These are phyloP conservation scores for Melanotus villosus DNA, from an alignment of 2,888 invertebrate species.

Conservation along the genomic window DNA sequence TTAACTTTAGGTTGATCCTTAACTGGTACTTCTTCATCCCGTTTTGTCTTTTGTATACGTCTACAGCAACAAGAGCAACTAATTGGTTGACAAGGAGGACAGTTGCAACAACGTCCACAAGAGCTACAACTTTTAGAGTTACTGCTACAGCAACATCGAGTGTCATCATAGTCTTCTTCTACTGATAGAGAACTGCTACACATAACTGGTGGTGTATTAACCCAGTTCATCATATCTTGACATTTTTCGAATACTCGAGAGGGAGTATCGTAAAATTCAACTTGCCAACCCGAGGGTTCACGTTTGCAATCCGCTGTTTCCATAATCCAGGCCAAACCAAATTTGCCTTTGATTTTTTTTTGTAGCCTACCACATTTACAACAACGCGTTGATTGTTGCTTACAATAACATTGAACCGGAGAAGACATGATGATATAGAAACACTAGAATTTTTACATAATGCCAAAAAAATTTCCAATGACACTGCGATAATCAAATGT, in stretches of 20 bases:
- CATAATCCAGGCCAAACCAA: conserved; percentile 63
- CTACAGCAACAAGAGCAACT: too few relatives aligned
- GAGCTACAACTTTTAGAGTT: background rate
- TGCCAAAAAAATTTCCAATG: background rate
- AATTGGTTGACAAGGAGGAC: too few relatives aligned
- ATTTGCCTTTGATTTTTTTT: conserved; percentile 59
- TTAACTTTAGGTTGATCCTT: too few relatives aligned
- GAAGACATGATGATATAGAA: conserved; percentile 1
- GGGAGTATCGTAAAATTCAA: conserved; percentile 64
- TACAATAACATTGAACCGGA: background rate
- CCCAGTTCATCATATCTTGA: conserved; percentile 62
- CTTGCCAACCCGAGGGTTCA: conserved; percentile 63
- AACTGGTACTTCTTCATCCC: too few relatives aligned
- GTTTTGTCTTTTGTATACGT: too few relatives aligned
- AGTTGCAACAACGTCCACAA: too few relatives aligned
- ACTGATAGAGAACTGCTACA: background rate
- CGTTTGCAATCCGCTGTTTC: conserved; percentile 58
- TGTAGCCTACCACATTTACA: conserved; percentile 19
- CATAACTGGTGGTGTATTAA: conserved; percentile 49
- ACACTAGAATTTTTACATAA: background rate
- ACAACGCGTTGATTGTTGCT: background rate
- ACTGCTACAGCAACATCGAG: background rate
- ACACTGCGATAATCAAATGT: too few relatives aligned
- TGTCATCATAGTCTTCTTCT: background rate
- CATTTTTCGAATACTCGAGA: conserved; percentile 61